A percentile compares a stretch with the other conserved stretches of the same genome.
phyloP scores from a whole-genome alignment of 2,113 vertebrate species.

The Entomyzon cyanotis region DNA sequence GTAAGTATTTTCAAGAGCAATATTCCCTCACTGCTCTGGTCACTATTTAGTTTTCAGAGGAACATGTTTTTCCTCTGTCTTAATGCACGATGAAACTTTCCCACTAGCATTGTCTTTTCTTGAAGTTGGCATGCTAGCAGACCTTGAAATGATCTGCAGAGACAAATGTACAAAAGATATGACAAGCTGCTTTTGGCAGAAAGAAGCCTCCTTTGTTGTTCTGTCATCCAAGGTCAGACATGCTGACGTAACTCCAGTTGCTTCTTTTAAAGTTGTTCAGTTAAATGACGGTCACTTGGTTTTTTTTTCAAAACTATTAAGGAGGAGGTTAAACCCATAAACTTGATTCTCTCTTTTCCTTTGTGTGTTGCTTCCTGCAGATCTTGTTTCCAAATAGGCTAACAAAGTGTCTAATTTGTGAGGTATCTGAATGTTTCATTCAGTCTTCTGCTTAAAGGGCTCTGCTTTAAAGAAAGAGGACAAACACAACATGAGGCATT shows the following conservation, averaged over 20 bases:
- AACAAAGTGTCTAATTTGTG: not conserved
- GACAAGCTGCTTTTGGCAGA: slow-evolving; percentile 38
- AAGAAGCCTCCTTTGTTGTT: slow-evolving; percentile 34
- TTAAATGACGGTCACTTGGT: not conserved
- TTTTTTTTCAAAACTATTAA: not conserved
- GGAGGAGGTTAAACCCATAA: not conserved
- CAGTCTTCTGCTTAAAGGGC: not conserved
- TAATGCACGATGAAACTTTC: not conserved
- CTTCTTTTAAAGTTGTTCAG: slow-evolving; percentile 14
- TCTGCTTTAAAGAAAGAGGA: not conserved
- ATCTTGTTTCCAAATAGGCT: not conserved
- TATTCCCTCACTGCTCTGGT: not conserved
- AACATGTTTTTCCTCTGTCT: slow-evolving; percentile 1
- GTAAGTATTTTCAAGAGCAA: not conserved
- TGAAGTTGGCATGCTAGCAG: not conserved
- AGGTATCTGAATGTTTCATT: not conserved
- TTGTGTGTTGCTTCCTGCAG: not conserved
- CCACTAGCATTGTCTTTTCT: slow-evolving; percentile 29
- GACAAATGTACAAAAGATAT: slow-evolving; percentile 46
- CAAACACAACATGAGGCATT: not conserved
- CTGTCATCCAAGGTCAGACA: slow-evolving; percentile 27
- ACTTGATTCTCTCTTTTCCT: not conserved
- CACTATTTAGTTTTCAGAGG: not conserved
- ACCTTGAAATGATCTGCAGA: slow-evolving; percentile 50
- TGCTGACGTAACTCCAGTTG: not conserved